Base-by-base conservation (phyloP, 2,797 vertebrate species). In the Harpagifer antarcticus region DNA sequence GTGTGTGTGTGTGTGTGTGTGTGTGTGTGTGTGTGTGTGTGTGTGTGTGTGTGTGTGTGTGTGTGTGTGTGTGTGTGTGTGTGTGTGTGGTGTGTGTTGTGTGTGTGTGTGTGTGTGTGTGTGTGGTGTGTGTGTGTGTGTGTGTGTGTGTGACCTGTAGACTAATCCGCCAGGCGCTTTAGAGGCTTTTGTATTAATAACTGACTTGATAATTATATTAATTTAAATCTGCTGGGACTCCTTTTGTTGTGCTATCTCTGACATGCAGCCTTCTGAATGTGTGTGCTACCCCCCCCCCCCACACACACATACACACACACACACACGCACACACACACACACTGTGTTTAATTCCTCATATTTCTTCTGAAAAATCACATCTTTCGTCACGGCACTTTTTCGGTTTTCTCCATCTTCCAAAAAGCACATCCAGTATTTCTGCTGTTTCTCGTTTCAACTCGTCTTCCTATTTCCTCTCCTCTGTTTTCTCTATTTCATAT, bases 211-310 rank as follows among this genome's bases (percentile, higher is more conserved):
- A 88, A 92, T 93, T 93, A 86, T 89, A 92, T 92, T 91, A 90
- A 92, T 93, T 92, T 79, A 82, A 90, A 92, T 94, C 86, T 88
- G 64, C 76, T 47, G 64, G 79, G 76, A 78, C 57, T 71, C 66
- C 82, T 91, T 93, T 93, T 93, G 89, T 93, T 76, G 81, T 42
- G 77, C 85, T 93, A 93, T 94, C 92, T 91, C 86, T 86, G 83
- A 91, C 90, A 90, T 74, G 87, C 91, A 93, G 91, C 87, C 72
- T 83, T 69, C 65, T 88, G 68, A 79, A 76, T 82, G 68, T 75
- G 80, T 59, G 59, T 76, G 61, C 66, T 62, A 64, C 17, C 0
- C 69, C 48, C 45, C 60, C 64, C 82, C 81, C 75, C 81, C 11
- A n/a, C n/a, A n/a, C 53, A 5, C 40, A 50, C 33, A 23, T 23